Evolutionary conservation across 2,888 invertebrate genomes (phyloP).

Genomic region (Caenorhabditis sp.): DNA sequence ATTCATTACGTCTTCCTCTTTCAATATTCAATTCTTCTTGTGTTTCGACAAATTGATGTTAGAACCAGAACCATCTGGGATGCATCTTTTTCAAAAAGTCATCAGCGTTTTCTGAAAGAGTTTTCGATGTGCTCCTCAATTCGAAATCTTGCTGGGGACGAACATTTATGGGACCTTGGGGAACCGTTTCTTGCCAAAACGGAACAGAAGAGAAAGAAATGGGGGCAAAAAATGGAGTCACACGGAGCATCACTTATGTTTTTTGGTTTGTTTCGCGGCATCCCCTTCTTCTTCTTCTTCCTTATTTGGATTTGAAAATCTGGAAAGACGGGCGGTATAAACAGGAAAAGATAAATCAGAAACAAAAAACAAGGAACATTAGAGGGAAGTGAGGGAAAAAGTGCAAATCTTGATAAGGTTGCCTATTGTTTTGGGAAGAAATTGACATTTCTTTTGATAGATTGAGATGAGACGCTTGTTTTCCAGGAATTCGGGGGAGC

Average conservation of each 20-base stretch:
- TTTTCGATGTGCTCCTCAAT: neutral
- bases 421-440: neutral
- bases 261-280: conserved; percentile 19
- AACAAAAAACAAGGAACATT: conserved; percentile 31
- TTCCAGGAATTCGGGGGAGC: neutral
- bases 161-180: conserved; percentile 48
- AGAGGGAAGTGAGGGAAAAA: neutral
- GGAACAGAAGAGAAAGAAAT: conserved; percentile 6
- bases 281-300: conserved; percentile 25
- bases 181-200: conserved; percentile 21
- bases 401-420: conserved; percentile 26
- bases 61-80: neutral
- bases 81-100: conserved; percentile 24
- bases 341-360: conserved; percentile 15
- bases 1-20: no score
- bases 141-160: neutral
- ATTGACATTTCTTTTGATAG: conserved; percentile 29
- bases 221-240: conserved; percentile 55
- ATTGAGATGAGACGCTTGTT: conserved; percentile 27
- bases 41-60: neutral
- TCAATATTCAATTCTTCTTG: neutral
- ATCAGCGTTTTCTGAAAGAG: conserved; percentile 36
- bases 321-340: neutral
- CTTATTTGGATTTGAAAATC: conserved; percentile 36
- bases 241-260: conserved; percentile 29